These are phyloP conservation scores for Phalangium opilio DNA, from an alignment of 2,888 invertebrate genomes.

Conservation along the genomic window DNA sequence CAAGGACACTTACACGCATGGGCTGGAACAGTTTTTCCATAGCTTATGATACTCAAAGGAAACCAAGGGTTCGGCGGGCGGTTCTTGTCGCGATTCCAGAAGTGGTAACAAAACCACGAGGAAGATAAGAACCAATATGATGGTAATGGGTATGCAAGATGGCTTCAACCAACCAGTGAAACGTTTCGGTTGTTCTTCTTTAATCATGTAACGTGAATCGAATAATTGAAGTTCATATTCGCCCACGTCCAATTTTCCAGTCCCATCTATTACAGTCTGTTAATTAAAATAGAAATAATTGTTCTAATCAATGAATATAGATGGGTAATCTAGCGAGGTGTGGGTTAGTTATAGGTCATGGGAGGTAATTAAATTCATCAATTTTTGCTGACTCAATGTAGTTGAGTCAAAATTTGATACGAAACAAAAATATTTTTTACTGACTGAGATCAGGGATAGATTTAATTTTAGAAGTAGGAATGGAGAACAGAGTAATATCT, in stretches of 20 bases:
- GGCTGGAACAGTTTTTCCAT: constrained; percentile 15
- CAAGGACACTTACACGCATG: constrained; percentile 11
- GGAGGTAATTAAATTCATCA: no score
- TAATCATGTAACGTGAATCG: constrained; percentile 58
- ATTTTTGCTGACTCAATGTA: no score
- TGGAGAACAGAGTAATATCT: no score
- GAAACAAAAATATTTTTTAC: no score
- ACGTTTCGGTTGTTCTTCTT: constrained; percentile 15
- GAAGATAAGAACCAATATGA: constrained; percentile 60
- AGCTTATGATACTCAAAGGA: constrained; percentile 13
- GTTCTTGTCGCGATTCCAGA: constrained; percentile 39
- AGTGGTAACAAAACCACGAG: constrained; percentile 59
- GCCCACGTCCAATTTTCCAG: constrained; percentile 17
- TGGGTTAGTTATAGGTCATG: no score
- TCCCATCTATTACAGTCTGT: constrained; percentile 17
- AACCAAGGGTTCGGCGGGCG: constrained; percentile 10
- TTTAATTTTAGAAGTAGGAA: no score
- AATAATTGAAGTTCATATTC: constrained; percentile 36
- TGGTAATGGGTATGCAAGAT: constrained; percentile 66
- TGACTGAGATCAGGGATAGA: no score
- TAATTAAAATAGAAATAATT: no score
- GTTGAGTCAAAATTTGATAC: no score
- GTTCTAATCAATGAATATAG: no score
- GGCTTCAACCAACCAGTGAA: constrained; percentile 34
- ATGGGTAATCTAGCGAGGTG: no score